Conservation (phyloP, 2,113 vertebrate species). For the Sinocyclocheilus anophthalmus region DNA sequence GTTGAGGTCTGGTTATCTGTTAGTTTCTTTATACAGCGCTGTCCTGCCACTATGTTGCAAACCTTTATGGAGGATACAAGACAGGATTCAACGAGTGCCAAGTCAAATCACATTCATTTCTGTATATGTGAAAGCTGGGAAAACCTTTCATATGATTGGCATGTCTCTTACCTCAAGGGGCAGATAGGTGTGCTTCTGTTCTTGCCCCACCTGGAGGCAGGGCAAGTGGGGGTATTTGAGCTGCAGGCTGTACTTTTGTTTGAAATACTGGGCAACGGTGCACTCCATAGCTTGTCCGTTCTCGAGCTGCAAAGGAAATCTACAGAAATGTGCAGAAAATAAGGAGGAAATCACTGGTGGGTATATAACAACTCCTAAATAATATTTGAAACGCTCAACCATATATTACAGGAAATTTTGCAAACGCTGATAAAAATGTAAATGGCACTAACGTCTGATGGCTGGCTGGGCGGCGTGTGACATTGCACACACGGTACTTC, state of each 20-base stretch:
- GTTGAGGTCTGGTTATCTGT: constrained; percentile 99
- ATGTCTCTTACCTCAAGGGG: constrained; percentile 89
- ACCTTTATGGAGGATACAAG: constrained; percentile 76
- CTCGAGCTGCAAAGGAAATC: constrained; percentile 97
- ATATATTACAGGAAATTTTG: neutral
- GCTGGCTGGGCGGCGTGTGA: constrained; percentile 94
- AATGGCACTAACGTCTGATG: constrained; percentile 89
- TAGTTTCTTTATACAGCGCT: constrained; percentile 97
- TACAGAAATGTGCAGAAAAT: constrained; percentile 56
- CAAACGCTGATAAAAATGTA: neutral
- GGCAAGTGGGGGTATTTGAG: constrained; percentile 97
- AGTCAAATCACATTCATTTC: neutral
- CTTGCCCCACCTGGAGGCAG: constrained; percentile 97
- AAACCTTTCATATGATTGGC: neutral
- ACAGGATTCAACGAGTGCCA: neutral
- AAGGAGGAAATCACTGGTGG: neutral
- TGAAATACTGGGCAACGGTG: constrained; percentile 98
- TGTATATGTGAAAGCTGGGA: neutral
- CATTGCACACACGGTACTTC: constrained; percentile 97
- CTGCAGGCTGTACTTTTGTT: constrained; percentile 97
- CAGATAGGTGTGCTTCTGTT: constrained; percentile 98
- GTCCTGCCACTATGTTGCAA: constrained; percentile 97
- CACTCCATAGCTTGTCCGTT: constrained; percentile 99
- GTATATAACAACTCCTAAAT: neutral
- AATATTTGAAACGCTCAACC: too few species aligned